Evolutionary conservation across 2,797 vertebrate genomes (phyloP).

Genomic region (Acrossocheilus fasciatus): DNA sequence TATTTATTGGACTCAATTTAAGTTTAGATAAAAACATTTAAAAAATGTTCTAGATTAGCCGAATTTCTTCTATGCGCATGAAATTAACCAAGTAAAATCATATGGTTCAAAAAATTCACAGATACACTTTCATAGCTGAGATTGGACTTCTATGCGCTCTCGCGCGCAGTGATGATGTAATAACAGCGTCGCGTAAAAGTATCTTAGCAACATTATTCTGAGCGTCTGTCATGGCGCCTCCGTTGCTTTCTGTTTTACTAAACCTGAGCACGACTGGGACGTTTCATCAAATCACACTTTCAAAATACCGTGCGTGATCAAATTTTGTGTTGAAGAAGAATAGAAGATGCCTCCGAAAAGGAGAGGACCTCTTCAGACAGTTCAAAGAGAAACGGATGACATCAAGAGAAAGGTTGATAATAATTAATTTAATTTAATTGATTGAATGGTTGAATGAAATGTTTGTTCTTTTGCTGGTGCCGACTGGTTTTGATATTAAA

Average conservation of each 20-base stretch:
- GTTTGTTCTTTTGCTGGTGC: neutral
- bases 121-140: no score
- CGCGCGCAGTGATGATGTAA: slow-evolving; percentile 23
- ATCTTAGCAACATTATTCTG: slow-evolving; percentile 19
- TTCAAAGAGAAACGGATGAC: slow-evolving; percentile 71
- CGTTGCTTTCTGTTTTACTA: neutral
- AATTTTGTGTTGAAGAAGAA: neutral
- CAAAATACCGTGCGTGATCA: neutral
- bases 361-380: slow-evolving; percentile 73
- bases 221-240: slow-evolving; percentile 35
- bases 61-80: neutral
- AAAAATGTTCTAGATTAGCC: neutral
- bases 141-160: neutral
- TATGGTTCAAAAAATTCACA: neutral
- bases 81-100: neutral
- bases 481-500: neutral
- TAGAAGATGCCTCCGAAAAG: slow-evolving; percentile 74
- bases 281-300: neutral
- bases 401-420: slow-evolving; percentile 70
- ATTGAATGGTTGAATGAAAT: neutral
- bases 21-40: neutral
- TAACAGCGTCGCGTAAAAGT: neutral
- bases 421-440: no score
- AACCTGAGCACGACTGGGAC: neutral
- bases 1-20: neutral